phyloP scores from a whole-genome alignment of 2,888 invertebrate species.

The Ophion obscuratus region DNA sequence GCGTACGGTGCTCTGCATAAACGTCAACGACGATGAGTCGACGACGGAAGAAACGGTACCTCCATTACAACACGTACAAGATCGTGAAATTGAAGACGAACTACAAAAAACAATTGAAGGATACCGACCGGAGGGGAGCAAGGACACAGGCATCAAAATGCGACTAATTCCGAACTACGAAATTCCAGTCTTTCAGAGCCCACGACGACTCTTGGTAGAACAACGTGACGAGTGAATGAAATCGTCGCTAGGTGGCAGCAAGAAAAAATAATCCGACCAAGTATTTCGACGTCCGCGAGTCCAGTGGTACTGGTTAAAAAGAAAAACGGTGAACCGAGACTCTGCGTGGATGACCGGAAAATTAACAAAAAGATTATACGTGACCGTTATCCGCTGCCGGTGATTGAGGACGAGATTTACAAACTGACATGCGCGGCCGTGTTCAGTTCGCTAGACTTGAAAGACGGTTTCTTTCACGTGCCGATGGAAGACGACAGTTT shows the following conservation, averaged over 20 bases:
- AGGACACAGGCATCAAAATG: background rate
- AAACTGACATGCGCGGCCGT: no score
- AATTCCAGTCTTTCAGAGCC: background rate
- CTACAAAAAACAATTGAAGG: background rate
- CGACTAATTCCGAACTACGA: background rate
- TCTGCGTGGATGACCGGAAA: conserved; percentile 80
- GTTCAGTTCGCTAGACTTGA: no score
- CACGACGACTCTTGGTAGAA: background rate
- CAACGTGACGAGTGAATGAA: background rate
- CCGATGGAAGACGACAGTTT: conserved; percentile 11
- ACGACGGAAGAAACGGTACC: background rate
- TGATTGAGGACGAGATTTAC: conserved; percentile 72
- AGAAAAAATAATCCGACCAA: background rate
- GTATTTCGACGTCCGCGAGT: background rate
- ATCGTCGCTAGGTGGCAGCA: background rate
- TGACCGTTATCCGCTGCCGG: conserved; percentile 65
- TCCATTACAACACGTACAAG: background rate
- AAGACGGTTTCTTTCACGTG: background rate
- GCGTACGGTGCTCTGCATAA: background rate
- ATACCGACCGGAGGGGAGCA: background rate
- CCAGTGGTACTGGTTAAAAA: conserved; percentile 5
- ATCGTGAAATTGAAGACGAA: background rate
- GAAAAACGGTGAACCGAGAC: conserved; percentile 70
- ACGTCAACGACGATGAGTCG: background rate
- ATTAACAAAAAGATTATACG: conserved; percentile 78